Evolutionary conservation across 2,113 vertebrate species (phyloP).

Genomic region (Pedetes capensis): DNA sequence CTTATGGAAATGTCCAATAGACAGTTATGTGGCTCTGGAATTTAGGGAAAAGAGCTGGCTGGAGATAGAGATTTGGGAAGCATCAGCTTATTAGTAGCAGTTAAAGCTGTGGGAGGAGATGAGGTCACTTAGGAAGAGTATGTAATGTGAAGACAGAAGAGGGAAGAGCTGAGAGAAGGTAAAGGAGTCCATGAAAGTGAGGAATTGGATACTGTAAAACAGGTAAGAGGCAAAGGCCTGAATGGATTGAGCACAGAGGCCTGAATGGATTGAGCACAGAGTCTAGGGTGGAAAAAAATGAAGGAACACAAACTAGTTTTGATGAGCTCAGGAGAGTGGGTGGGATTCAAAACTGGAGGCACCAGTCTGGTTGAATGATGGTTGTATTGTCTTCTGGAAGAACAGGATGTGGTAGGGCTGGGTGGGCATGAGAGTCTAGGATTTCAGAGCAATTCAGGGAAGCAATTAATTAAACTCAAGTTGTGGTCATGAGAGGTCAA

Average conservation of each 20-base stretch:
- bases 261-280: not conserved
- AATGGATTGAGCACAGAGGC: not conserved
- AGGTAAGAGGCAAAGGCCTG: not conserved
- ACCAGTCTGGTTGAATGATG: not conserved
- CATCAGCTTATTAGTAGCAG: not conserved
- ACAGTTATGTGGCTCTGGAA: not conserved
- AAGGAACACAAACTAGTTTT: not conserved
- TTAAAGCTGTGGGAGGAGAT: not conserved
- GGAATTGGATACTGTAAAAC: not conserved
- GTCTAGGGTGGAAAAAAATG: not conserved
- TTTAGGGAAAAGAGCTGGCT: not conserved
- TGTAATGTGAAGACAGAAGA: not conserved
- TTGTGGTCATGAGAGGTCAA: not conserved
- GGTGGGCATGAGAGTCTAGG: not conserved
- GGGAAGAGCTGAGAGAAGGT: not conserved
- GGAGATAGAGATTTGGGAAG: not conserved
- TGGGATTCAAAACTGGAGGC: not conserved
- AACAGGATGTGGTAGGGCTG: not conserved
- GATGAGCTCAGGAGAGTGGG: not conserved
- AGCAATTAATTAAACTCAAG: not conserved
- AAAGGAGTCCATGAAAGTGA: not conserved
- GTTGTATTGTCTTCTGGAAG: not conserved
- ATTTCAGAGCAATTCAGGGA: not conserved
- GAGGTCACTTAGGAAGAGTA: not conserved
- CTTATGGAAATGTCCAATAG: constrained; percentile 11